phyloP scores from a whole-genome alignment of 2,888 invertebrate species.

The Diplolepis rosae region DNA sequence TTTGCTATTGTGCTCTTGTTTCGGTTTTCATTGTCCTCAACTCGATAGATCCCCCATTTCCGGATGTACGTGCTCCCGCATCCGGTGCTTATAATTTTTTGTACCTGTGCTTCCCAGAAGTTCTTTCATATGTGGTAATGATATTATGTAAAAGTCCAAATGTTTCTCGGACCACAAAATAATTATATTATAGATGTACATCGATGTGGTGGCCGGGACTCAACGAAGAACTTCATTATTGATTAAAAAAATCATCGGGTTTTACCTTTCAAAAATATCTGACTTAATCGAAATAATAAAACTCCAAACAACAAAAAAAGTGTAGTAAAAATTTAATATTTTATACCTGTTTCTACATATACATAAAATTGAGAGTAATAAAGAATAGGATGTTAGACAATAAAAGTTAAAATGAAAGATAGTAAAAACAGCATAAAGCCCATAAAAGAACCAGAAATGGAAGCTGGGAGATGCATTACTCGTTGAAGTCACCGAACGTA shows the following conservation, averaged over 20 bases:
- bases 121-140: neutral
- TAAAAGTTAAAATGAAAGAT: neutral
- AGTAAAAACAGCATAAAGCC: neutral
- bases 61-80: slow-evolving; percentile 29
- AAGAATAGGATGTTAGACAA: neutral
- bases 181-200: neutral
- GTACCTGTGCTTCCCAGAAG: slow-evolving; percentile 27
- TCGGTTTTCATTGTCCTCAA: slow-evolving; percentile 6
- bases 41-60: slow-evolving; percentile 30
- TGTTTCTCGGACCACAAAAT: neutral
- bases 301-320: neutral
- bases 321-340: neutral
- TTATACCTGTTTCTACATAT: no score
- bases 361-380: no score
- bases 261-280: no score
- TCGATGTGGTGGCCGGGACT: neutral
- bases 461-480: slow-evolving; percentile 8
- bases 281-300: no score
- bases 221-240: neutral
- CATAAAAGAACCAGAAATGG: neutral
- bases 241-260: neutral
- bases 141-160: neutral
- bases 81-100: slow-evolving; percentile 26
- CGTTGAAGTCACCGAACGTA: slow-evolving; percentile 28
- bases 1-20: slow-evolving; percentile 16